Percentiles rank a stretch among this genome's conserved stretches.
phyloP scores from a whole-genome alignment of 2,888 invertebrate genomes.

The Aplocera efformata region DNA sequence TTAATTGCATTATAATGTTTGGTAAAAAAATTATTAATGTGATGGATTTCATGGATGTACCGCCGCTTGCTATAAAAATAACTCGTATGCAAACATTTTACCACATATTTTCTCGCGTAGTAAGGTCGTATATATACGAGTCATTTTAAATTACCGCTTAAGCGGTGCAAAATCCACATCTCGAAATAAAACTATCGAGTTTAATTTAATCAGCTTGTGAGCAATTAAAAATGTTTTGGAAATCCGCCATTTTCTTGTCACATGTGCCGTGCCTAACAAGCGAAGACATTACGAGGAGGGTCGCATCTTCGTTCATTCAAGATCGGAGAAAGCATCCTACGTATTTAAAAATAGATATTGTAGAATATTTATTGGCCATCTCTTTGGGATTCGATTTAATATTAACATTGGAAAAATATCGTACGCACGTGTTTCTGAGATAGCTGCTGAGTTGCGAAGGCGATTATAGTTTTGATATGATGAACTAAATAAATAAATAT shows the following conservation, averaged over 20 bases:
- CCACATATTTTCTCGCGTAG: too few species aligned
- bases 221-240: not conserved
- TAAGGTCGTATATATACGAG: too few species aligned
- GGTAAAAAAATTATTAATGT: too few species aligned
- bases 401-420: slow-evolving; percentile 71
- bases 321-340: slow-evolving; percentile 75
- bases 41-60: too few species aligned
- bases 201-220: too few species aligned
- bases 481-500: too few species aligned
- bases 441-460: slow-evolving; percentile 47
- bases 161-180: too few species aligned
- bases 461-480: slow-evolving; percentile 15
- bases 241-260: slow-evolving; percentile 31
- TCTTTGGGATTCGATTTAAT: slow-evolving; percentile 73
- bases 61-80: too few species aligned
- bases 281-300: slow-evolving; percentile 71
- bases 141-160: too few species aligned
- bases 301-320: slow-evolving; percentile 74
- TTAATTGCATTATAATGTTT: slow-evolving; percentile 8
- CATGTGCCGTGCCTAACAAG: slow-evolving; percentile 41
- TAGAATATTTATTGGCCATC: slow-evolving; percentile 73
- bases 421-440: slow-evolving; percentile 58
- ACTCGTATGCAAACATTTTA: too few species aligned
- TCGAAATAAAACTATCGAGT: too few species aligned
- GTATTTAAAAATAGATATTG: slow-evolving; percentile 76